These are phyloP conservation scores for Pseudococcus longispinus DNA, from an alignment of 2,888 invertebrate species.

Conservation along the genomic window DNA sequence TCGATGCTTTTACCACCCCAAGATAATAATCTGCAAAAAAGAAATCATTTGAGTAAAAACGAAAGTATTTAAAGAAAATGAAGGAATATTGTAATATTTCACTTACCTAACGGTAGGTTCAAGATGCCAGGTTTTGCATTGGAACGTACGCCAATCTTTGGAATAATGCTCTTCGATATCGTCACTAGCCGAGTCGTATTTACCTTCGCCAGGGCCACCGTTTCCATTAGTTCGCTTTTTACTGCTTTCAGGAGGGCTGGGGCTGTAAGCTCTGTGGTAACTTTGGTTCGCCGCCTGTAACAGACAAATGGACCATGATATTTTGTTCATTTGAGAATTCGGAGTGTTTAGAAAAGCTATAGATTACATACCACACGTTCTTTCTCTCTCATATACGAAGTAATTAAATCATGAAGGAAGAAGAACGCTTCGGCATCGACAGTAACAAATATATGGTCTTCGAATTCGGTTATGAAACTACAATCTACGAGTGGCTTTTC, in stretches of 20 bases:
- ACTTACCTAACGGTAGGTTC: slow-evolving; percentile 85
- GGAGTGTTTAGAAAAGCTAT: not conserved
- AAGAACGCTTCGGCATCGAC: slow-evolving; percentile 98
- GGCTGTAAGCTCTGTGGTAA: slow-evolving; percentile 58
- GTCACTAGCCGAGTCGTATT: not conserved
- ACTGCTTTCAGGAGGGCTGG: slow-evolving; percentile 52
- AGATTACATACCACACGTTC: slow-evolving; percentile 74
- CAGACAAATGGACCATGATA: not conserved
- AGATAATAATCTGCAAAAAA: slow-evolving; percentile 69
- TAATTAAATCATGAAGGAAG: slow-evolving; percentile 95
- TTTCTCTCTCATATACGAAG: slow-evolving; percentile 93
- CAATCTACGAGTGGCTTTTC: slow-evolving; percentile 89
- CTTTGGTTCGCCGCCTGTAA: slow-evolving; percentile 56
- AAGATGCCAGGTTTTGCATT: slow-evolving; percentile 94
- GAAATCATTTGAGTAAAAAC: not conserved
- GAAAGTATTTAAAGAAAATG: not conserved
- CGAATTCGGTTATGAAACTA: slow-evolving; percentile 97
- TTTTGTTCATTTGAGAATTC: not conserved
- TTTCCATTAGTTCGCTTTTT: slow-evolving; percentile 26
- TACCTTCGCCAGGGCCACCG: slow-evolving; percentile 60
- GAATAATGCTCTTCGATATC: slow-evolving; percentile 64
- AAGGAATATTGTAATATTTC: slow-evolving; percentile 58
- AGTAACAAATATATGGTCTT: slow-evolving; percentile 97
- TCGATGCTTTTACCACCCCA: slow-evolving; percentile 97
- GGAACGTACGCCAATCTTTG: slow-evolving; percentile 88